These are phyloP conservation scores for Cosmorhoe ocellata DNA, from an alignment of 2,888 invertebrate genomes.

Conservation along the genomic window DNA sequence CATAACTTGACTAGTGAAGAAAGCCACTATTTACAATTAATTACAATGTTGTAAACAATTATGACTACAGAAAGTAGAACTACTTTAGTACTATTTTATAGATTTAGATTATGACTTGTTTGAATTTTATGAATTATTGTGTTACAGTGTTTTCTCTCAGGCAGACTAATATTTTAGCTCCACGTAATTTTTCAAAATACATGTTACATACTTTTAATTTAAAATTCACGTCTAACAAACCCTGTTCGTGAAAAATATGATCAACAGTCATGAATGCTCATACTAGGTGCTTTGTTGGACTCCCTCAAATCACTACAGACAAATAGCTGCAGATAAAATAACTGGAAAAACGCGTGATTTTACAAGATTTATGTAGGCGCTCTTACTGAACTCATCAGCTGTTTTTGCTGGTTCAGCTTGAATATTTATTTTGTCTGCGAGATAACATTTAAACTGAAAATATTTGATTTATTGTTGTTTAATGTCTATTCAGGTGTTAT, in stretches of 20 bases:
- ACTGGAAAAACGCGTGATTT: slow-evolving; percentile 5
- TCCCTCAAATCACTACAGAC: no score
- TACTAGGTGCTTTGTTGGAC: no score
- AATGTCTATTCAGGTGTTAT: slow-evolving; percentile 49
- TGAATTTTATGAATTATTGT: slow-evolving; percentile 66
- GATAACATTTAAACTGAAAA: slow-evolving; percentile 46
- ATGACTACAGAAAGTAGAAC: slow-evolving; percentile 46
- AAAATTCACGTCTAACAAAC: no score
- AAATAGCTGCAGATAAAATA: no score
- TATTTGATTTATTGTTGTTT: slow-evolving; percentile 65
- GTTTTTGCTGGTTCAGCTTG: neutral
- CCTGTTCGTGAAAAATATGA: no score
- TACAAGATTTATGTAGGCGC: slow-evolving; percentile 5
- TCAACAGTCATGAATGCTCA: no score
- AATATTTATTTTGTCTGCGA: slow-evolving; percentile 44
- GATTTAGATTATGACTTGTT: slow-evolving; percentile 56
- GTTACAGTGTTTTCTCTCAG: slow-evolving; percentile 57
- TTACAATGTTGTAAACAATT: slow-evolving; percentile 52
- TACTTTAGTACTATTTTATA: slow-evolving; percentile 66
- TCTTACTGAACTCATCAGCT: neutral
- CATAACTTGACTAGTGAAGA: slow-evolving; percentile 51
- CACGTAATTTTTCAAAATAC: no score
- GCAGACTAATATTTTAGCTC: slow-evolving; percentile 38
- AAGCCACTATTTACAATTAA: slow-evolving; percentile 40
- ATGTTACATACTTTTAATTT: no score